Conservation (phyloP, 2,113 vertebrate species). For the Rhinopomastus cyanomelas region DNA sequence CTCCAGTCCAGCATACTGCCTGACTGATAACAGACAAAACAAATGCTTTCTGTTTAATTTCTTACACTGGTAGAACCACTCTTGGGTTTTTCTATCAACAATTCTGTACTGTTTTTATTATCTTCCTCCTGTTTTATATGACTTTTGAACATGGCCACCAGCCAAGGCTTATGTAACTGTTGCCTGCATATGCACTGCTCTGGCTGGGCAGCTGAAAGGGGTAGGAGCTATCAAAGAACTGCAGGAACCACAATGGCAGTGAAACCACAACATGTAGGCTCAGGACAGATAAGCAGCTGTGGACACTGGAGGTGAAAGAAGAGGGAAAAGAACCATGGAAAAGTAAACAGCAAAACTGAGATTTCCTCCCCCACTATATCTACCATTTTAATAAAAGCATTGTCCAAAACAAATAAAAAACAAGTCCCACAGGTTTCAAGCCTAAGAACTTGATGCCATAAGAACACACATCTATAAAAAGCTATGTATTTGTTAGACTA, state of each 20-base stretch:
- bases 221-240: background rate
- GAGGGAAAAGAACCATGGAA: background rate
- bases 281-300: background rate
- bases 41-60: background rate
- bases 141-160: background rate
- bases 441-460: background rate
- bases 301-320: background rate
- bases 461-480: background rate
- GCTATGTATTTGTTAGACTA: background rate
- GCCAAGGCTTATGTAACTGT: background rate
- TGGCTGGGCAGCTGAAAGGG: background rate
- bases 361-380: background rate
- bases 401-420: background rate
- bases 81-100: background rate
- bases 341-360: background rate
- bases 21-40: background rate
- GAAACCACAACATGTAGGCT: background rate
- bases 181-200: accelerated
- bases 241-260: background rate
- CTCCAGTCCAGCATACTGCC: background rate
- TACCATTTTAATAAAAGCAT: background rate
- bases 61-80: background rate
- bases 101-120: background rate
- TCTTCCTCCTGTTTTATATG: background rate
- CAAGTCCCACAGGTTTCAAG: background rate